Evolutionary conservation across 2,888 invertebrate species (phyloP), one percentile per base, ranked within the genome.

Genomic region (Mythimna loreyi): DNA sequence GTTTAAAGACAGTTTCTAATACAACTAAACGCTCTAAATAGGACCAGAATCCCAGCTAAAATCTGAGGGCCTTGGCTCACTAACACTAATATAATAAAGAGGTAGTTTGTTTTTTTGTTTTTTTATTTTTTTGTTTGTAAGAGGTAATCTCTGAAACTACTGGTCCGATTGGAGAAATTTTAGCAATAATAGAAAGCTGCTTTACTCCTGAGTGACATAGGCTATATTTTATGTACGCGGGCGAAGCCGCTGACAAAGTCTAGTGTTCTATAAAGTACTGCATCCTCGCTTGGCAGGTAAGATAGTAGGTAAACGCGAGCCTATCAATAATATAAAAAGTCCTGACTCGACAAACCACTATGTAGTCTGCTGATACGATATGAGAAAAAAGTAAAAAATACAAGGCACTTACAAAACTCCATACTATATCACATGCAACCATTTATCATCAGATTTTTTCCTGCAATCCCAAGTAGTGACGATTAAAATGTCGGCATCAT

Each of bases 401-500:
- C 43, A 36, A 30, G 13, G 9, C 19, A 25, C 25, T 23, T 45
- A 40, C 16, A 36, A 13, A 53, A n/a, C 67, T 36, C 5, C 11
- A 47, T 66, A 53, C 1, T 30, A 43, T 11, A 30, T 30, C 11
- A 36, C 11, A 2, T 33, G 19, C 13, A 16, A n/a, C 7, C 13
- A 11, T 13, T 23, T 49, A 67, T 43, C n/a, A 33, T 28, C 21
- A 13, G 4, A 57, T n/a, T 69, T 72, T 75, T 76, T 23, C 19
- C 23, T 25, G 0, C 8, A 76, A 40, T 36, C 28, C n/a, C 28
- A 60, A 30, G 52, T 43, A 21, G 33, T 25, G 47, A 16, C 30
- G 78, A 73, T 73, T 78, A 71, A 78, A 73, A 78, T 40, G 78
- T 73, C 50, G 30, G 9, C 30, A 13, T 28, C 28, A 55, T 56